Percentiles rank a stretch among this genome's conserved stretches.
These are phyloP conservation scores for Sebastes iracundus DNA, from an alignment of 2,797 vertebrate species.

Conservation along the genomic window DNA sequence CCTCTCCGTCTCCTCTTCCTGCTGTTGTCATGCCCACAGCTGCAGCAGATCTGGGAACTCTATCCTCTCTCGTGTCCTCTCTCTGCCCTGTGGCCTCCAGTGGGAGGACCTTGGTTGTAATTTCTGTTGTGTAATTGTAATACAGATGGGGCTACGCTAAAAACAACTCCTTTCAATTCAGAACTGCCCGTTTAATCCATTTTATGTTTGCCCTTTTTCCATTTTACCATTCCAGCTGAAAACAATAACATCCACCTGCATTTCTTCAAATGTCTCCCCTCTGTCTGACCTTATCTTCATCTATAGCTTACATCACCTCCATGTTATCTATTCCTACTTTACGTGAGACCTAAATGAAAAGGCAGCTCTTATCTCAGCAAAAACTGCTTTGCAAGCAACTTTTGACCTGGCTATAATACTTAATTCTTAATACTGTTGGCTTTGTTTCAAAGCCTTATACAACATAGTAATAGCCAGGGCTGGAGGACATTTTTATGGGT, in stretches of 20 bases:
- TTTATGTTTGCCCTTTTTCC: background rate
- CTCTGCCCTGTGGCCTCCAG: background rate
- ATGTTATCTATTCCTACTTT: slow-evolving; percentile 40
- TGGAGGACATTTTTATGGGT: slow-evolving; percentile 67
- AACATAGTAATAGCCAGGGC: slow-evolving; percentile 60
- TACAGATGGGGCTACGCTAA: background rate
- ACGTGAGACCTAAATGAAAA: slow-evolving; percentile 36
- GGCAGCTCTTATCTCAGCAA: slow-evolving; percentile 36
- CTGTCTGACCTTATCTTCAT: slow-evolving; percentile 26
- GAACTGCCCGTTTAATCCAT: background rate
- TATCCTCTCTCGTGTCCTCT: slow-evolving; percentile 16
- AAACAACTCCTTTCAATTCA: background rate
- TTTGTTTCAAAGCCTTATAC: slow-evolving; percentile 60
- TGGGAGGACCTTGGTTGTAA: background rate
- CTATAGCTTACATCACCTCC: slow-evolving; percentile 20
- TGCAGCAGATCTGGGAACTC: slow-evolving; percentile 60
- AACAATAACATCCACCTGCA: slow-evolving; percentile 10
- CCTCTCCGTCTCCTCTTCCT: slow-evolving; percentile 1
- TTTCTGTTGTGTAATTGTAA: slow-evolving; percentile 20
- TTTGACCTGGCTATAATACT: slow-evolving; percentile 55
- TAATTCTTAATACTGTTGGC: slow-evolving; percentile 54
- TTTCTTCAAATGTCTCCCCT: slow-evolving; percentile 10
- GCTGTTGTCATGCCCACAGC: slow-evolving; percentile 71
- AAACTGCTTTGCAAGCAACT: slow-evolving; percentile 55
- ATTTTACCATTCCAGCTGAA: background rate